These are phyloP conservation scores for Neopelma chrysocephalum DNA, from an alignment of 2,797 vertebrate species.

Conservation along the genomic window DNA sequence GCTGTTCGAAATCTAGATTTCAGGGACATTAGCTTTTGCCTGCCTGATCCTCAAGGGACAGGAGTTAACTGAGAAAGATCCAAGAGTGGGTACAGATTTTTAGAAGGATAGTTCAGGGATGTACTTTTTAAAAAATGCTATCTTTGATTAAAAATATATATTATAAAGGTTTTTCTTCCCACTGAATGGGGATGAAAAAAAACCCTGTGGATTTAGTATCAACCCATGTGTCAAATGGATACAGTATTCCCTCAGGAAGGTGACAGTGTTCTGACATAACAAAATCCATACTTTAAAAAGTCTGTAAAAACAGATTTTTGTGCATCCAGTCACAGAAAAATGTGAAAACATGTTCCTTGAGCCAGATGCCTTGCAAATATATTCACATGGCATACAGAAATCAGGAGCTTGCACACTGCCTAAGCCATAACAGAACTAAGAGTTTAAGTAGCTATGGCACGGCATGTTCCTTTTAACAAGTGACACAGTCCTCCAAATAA, in stretches of 20 bases:
- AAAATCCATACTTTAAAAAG: background rate
- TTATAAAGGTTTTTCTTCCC: background rate
- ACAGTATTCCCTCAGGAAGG: background rate
- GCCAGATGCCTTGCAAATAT: background rate
- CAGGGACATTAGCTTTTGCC: background rate
- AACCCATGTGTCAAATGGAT: rapidly evolving
- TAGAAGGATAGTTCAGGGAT: background rate
- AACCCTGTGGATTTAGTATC: background rate
- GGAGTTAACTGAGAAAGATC: background rate
- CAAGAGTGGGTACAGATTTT: background rate
- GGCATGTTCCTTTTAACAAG: background rate
- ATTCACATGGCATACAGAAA: background rate
- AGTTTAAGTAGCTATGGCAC: background rate
- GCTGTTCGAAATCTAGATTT: background rate
- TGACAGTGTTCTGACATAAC: background rate
- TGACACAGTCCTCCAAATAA: background rate
- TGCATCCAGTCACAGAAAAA: background rate
- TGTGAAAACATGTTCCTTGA: background rate
- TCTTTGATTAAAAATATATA: background rate
- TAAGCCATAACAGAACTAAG: background rate
- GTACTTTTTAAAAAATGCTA: background rate
- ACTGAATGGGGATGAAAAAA: background rate
- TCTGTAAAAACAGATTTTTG: background rate
- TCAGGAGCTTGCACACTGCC: background rate
- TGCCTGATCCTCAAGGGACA: background rate